phyloP scores from a whole-genome alignment of 1,140 invertebrate genomes.

The Drosophila triauraria region DNA sequence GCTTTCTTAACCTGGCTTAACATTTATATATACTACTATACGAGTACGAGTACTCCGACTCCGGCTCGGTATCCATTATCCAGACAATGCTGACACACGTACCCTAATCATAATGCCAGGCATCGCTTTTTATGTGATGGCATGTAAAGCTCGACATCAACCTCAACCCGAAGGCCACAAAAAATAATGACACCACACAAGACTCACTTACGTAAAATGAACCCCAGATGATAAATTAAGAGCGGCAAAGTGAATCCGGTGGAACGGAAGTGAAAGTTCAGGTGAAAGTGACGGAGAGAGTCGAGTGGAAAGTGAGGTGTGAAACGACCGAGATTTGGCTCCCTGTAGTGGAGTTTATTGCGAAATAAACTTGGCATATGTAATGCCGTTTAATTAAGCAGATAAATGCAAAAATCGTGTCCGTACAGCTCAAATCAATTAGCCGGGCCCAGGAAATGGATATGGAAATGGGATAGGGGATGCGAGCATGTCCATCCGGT shows the following conservation, averaged over 20 bases:
- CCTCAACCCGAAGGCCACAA: constrained; percentile 52
- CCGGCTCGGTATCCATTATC: constrained; percentile 42
- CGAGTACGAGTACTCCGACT: neutral
- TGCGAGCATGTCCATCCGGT: constrained; percentile 41
- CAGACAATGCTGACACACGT: constrained; percentile 58
- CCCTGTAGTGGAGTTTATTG: constrained; percentile 20
- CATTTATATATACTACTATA: constrained; percentile 14
- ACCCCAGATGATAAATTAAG: constrained; percentile 80
- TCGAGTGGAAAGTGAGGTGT: constrained; percentile 51
- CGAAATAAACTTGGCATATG: constrained; percentile 47
- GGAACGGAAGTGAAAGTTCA: constrained; percentile 45
- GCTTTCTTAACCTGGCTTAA: constrained; percentile 46
- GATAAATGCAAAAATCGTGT: constrained; percentile 78
- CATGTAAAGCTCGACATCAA: constrained; percentile 58
- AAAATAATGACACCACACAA: constrained; percentile 65
- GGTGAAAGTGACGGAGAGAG: constrained; percentile 3
- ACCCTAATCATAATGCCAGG: constrained; percentile 73
- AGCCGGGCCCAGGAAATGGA: constrained; percentile 23
- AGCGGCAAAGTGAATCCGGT: constrained; percentile 31
- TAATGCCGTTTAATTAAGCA: constrained; percentile 67
- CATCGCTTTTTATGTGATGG: constrained; percentile 65
- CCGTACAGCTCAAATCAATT: constrained; percentile 71
- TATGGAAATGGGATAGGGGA: neutral
- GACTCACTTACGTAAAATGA: constrained; percentile 64
- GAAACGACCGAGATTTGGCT: constrained; percentile 36